These are phyloP conservation scores for Trypoxylon attenuatum DNA, from an alignment of 2,888 invertebrate genomes.

Conservation along the genomic window DNA sequence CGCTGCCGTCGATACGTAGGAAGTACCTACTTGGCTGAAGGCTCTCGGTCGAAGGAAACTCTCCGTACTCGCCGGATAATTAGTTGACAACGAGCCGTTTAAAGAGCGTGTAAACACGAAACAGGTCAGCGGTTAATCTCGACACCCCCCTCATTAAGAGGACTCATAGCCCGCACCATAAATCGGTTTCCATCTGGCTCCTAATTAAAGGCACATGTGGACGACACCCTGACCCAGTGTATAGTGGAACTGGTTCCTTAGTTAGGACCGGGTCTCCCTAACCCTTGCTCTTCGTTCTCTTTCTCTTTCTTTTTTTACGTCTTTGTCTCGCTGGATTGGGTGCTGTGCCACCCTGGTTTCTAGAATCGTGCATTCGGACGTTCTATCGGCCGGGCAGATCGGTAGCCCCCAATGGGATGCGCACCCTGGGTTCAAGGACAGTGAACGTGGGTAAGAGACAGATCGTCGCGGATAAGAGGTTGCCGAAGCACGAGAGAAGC, in stretches of 20 bases:
- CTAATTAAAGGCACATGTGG: slow-evolving; percentile 50
- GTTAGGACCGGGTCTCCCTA: neutral
- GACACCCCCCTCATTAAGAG: slow-evolving; percentile 42
- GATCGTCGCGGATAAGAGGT: slow-evolving; percentile 52
- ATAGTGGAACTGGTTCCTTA: slow-evolving; percentile 20
- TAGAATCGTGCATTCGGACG: neutral
- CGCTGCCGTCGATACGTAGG: neutral
- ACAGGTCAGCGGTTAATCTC: slow-evolving; percentile 43
- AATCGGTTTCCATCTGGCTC: slow-evolving; percentile 37
- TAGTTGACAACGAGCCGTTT: slow-evolving; percentile 47
- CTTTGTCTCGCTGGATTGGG: no score
- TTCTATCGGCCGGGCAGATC: neutral
- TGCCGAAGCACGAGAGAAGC: slow-evolving; percentile 19
- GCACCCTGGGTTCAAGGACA: slow-evolving; percentile 51
- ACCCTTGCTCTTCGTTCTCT: no score
- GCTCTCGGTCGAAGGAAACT: no score
- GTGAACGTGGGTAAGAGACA: slow-evolving; percentile 55
- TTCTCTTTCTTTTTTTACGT: no score
- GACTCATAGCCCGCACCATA: slow-evolving; percentile 34
- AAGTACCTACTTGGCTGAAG: slow-evolving; percentile 9
- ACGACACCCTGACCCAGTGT: slow-evolving; percentile 34
- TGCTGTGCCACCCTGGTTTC: neutral
- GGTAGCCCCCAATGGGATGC: slow-evolving; percentile 28
- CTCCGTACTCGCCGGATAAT: slow-evolving; percentile 33
- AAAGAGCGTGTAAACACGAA: slow-evolving; percentile 49